These are phyloP conservation scores for Tenthredo mesomela DNA, from an alignment of 2,888 invertebrate species.

Conservation along the genomic window DNA sequence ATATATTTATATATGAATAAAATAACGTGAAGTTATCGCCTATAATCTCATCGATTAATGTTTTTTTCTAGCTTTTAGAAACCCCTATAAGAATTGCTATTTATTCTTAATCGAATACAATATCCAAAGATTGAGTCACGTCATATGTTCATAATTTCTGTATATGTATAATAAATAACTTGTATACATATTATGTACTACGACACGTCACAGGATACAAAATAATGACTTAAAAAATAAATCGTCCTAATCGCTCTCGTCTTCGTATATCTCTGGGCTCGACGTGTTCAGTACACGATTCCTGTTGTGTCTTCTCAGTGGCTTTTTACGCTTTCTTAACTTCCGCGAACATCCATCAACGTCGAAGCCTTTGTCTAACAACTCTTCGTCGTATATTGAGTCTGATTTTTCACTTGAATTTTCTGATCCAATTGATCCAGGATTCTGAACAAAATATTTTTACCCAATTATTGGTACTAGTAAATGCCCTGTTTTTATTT, in stretches of 20 bases:
- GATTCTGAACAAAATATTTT: background rate
- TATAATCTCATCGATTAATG: background rate
- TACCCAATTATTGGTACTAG: background rate
- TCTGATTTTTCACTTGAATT: slow-evolving; percentile 14
- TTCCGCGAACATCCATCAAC: slow-evolving; percentile 41
- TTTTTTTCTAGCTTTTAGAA: background rate
- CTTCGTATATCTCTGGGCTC: slow-evolving; percentile 8
- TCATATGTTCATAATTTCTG: background rate
- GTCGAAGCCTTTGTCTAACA: slow-evolving; percentile 18
- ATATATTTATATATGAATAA: slow-evolving; percentile 38
- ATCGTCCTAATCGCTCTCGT: slow-evolving; percentile 17
- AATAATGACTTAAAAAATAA: background rate
- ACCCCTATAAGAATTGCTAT: background rate
- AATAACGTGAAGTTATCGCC: slow-evolving; percentile 6
- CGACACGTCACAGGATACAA: slow-evolving; percentile 8
- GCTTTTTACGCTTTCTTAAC: slow-evolving; percentile 32
- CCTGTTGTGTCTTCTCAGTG: slow-evolving; percentile 32
- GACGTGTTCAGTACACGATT: background rate
- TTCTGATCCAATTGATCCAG: background rate
- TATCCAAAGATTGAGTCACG: background rate
- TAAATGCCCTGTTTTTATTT: background rate
- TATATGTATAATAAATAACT: background rate
- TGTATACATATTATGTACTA: background rate
- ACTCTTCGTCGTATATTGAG: slow-evolving; percentile 30
- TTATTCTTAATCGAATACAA: background rate